These are phyloP conservation scores for Equus przewalskii DNA, from an alignment of 2,113 vertebrate species.

Conservation along the genomic window DNA sequence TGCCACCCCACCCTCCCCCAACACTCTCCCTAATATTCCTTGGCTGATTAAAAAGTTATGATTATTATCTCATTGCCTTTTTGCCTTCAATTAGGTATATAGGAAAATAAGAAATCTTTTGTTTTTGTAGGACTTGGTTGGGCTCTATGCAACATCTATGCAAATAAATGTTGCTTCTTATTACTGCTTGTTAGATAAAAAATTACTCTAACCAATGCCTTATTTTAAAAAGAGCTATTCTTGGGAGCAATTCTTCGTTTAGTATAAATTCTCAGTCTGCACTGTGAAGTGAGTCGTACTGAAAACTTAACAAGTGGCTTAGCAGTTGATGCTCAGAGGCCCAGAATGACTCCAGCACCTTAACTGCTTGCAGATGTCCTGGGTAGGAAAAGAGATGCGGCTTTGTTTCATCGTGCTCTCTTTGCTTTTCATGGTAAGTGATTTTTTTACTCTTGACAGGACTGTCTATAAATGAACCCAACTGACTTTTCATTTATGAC, in stretches of 20 bases:
- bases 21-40: background rate
- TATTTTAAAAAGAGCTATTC: slow-evolving; percentile 47
- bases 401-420: background rate
- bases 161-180: slow-evolving; percentile 9
- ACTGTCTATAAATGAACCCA: slow-evolving; percentile 47
- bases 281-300: background rate
- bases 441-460: background rate
- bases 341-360: background rate
- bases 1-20: background rate
- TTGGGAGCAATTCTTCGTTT: background rate
- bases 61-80: slow-evolving; percentile 23
- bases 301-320: slow-evolving; percentile 59
- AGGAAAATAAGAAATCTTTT: slow-evolving; percentile 39
- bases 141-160: slow-evolving; percentile 18
- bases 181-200: slow-evolving; percentile 50
- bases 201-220: background rate
- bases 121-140: background rate
- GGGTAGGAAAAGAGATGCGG: background rate
- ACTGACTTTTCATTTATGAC: slow-evolving; percentile 37
- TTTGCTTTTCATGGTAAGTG: background rate
- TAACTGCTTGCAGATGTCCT: slow-evolving; percentile 59
- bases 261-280: slow-evolving; percentile 32
- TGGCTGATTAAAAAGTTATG: background rate
- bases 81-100: background rate
- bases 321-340: background rate